Evolutionary conservation across 2,888 invertebrate genomes (phyloP).

Genomic region (Anoncus sp.): DNA sequence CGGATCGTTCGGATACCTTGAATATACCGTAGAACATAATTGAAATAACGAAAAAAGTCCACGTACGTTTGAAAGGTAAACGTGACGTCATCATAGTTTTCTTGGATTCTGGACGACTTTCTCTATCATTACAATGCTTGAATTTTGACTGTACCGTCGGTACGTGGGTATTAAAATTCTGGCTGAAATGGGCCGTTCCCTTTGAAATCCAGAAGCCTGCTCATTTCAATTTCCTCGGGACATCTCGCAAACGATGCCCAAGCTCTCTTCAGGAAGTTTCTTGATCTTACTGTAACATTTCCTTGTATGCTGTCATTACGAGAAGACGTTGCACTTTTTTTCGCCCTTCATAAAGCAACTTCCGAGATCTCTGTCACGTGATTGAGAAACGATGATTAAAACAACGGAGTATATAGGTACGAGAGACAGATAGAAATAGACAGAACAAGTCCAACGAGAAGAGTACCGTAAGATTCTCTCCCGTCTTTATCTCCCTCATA

Average conservation of each 20-base stretch:
- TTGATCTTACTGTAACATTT: neutral
- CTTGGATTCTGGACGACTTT: too few species aligned
- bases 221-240: neutral
- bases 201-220: neutral
- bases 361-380: constrained; percentile 24
- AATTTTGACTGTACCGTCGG: too few species aligned
- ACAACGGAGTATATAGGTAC: constrained; percentile 49
- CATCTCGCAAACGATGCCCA: neutral
- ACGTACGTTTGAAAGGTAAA: too few species aligned
- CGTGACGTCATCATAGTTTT: too few species aligned
- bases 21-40: too few species aligned
- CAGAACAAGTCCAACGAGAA: constrained; percentile 9
- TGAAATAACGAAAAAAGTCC: too few species aligned
- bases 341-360: constrained; percentile 4
- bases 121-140: too few species aligned
- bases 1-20: too few species aligned
- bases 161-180: too few species aligned
- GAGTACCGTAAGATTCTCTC: constrained; percentile 59
- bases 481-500: constrained; percentile 1
- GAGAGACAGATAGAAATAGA: neutral
- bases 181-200: neutral
- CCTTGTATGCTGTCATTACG: neutral
- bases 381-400: constrained; percentile 31
- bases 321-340: constrained; percentile 13
- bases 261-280: neutral